A percentile compares a stretch with the other conserved stretches of the same genome.
Evolutionary conservation across 2,888 invertebrate species (phyloP).

Genomic region (Epsilonema sp.): DNA sequence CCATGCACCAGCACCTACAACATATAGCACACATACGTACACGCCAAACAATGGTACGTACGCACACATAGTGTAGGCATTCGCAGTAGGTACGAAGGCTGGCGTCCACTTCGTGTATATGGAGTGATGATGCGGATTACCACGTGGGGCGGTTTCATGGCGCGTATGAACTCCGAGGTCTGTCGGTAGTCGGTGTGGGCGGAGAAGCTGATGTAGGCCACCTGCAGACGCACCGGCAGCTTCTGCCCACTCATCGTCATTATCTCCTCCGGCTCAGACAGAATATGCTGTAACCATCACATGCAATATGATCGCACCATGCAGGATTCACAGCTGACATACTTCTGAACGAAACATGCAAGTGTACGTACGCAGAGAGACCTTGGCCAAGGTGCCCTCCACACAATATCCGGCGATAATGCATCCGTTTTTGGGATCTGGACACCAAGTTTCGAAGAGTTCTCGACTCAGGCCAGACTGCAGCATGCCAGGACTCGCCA

Average conservation of each 20-base stretch:
- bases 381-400: conserved; percentile 39
- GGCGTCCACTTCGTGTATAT: no score
- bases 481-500: conserved; percentile 99
- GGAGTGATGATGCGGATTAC: conserved; percentile 37
- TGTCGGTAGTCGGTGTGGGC: conserved; percentile 96
- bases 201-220: conserved; percentile 97
- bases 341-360: neutral
- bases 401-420: conserved; percentile 73
- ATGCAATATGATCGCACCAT: no score
- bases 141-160: conserved; percentile 82
- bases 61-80: neutral
- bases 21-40: neutral
- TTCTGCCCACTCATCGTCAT: conserved; percentile 85
- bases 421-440: conserved; percentile 88
- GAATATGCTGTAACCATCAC: conserved; percentile 43
- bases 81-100: no score
- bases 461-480: conserved; percentile 91
- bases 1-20: conserved; percentile 74
- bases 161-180: conserved; percentile 86
- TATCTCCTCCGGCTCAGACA: conserved; percentile 94
- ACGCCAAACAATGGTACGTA: neutral
- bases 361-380: no score
- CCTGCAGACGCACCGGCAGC: conserved; percentile 46
- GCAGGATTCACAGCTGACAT: neutral
- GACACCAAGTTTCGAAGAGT: conserved; percentile 95